Evolutionary conservation across 2,888 invertebrate species (phyloP).

Genomic region (Archaeoteleia sp.): DNA sequence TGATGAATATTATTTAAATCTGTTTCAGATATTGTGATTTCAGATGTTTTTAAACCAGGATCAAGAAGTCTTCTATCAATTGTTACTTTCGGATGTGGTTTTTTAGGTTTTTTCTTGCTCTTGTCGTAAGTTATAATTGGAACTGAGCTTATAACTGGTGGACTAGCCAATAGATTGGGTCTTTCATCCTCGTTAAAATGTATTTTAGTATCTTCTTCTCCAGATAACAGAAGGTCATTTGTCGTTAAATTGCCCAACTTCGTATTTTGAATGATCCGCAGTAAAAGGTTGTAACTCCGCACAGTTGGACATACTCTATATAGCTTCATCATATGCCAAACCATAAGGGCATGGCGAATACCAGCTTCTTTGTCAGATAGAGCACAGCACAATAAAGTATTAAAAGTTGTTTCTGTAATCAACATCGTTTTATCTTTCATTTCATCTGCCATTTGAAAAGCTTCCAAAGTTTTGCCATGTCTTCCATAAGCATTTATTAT

Average conservation of each 20-base stretch:
- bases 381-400: slow-evolving; percentile 89
- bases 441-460: slow-evolving; percentile 90
- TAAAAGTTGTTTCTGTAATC: slow-evolving; percentile 82
- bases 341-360: slow-evolving; percentile 86
- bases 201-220: slow-evolving; percentile 32
- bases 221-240: slow-evolving; percentile 52
- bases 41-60: neutral
- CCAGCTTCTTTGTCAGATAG: slow-evolving; percentile 87
- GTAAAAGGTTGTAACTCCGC: slow-evolving; percentile 86
- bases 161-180: slow-evolving; percentile 81
- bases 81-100: too few relatives aligned
- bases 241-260: neutral
- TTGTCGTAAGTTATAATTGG: slow-evolving; percentile 71
- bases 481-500: slow-evolving; percentile 95
- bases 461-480: slow-evolving; percentile 85
- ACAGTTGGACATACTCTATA: slow-evolving; percentile 81
- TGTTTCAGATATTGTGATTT: slow-evolving; percentile 10
- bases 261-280: slow-evolving; percentile 88
- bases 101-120: neutral
- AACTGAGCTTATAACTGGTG: slow-evolving; percentile 60
- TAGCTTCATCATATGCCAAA: slow-evolving; percentile 89
- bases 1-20: slow-evolving; percentile 57
- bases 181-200: slow-evolving; percentile 66
- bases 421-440: slow-evolving; percentile 81
- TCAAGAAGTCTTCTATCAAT: slow-evolving; percentile 11